Evolutionary conservation across 1,140 invertebrate species (phyloP).

Genomic region (Cheumatopsyche charites): DNA sequence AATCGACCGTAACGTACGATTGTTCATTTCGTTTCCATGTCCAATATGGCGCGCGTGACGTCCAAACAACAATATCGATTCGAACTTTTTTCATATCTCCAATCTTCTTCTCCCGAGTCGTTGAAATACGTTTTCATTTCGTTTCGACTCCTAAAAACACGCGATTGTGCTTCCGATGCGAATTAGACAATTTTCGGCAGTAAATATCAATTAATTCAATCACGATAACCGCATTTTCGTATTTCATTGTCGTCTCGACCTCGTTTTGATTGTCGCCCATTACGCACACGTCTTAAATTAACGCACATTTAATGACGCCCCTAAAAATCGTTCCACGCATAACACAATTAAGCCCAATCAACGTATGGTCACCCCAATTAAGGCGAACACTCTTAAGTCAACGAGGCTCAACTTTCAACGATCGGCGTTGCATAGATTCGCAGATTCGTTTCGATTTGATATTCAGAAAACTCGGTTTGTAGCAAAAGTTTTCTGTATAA

Average conservation of each 20-base stretch:
- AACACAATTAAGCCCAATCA: too few species aligned
- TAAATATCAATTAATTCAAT: slow-evolving; percentile 14
- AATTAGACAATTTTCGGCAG: neutral
- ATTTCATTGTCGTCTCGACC: neutral
- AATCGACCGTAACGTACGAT: too few species aligned
- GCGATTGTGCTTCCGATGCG: slow-evolving; percentile 7
- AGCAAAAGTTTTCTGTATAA: too few species aligned
- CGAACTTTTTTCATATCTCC: slow-evolving; percentile 19
- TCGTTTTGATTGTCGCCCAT: neutral
- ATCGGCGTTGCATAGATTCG: too few species aligned
- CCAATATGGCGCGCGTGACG: slow-evolving; percentile 6
- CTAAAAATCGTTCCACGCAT: too few species aligned
- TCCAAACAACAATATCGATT: slow-evolving; percentile 13
- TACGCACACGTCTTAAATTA: too few species aligned
- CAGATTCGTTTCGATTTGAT: too few species aligned
- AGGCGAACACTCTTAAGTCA: too few species aligned
- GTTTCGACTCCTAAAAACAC: neutral
- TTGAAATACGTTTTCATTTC: neutral
- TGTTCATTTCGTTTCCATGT: neutral
- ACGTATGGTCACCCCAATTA: too few species aligned
- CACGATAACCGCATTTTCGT: neutral
- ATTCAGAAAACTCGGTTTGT: too few species aligned
- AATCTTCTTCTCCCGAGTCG: neutral
- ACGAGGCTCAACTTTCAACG: too few species aligned
- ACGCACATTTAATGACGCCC: too few species aligned